Base-by-base conservation (phyloP, 2,797 vertebrate species). In the Dallia pectoralis region DNA sequence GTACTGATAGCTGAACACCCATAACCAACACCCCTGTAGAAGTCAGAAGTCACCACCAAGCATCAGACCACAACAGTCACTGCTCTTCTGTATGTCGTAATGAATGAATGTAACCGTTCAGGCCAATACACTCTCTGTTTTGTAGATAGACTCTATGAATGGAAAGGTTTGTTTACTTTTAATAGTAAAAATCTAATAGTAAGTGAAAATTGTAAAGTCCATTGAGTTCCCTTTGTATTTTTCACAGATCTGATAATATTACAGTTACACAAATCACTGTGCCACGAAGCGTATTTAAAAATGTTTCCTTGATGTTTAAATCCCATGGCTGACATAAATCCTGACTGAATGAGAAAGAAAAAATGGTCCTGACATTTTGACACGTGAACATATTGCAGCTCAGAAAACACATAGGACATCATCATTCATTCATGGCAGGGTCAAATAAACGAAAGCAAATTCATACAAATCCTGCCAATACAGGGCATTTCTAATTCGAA, bases 221-320 rank as follows among this genome's bases (percentile, higher is more conserved):
- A 19, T 48, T 75, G 25, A 56, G 67, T 32, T 9, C n/a, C 16
- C n/a, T 4, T 25, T 14, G 48, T n/a, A 18, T 51, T n/a, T 14
- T 64, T 40, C 5, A 66, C 4, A 44, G 32, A 63, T 15, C 30
- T 77, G 62, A 77, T 69, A 40, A 3, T 56, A 72, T 76, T 33
- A 68, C 16, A 30, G 65, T 72, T 16, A 48, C 59, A 62, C 51
- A 51, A 33, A 51, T 69, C 9, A 11, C 22, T 22, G n/a, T 29
- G 44, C 12, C 69, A 67, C 49, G 25, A 32, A 27, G 68, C 44
- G 63, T 56, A 69, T 69, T 27, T 22, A 22, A 4, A 75, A 71
- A 64, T 25, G 66, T 18, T 44, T 56, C 22, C 51, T 40, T 30
- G 30, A 27, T 56, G 48, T 66, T 1, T 47, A 27, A 3, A 40